Conservation (phyloP, 2,888 invertebrate genomes). For the Thyatira batis region DNA sequence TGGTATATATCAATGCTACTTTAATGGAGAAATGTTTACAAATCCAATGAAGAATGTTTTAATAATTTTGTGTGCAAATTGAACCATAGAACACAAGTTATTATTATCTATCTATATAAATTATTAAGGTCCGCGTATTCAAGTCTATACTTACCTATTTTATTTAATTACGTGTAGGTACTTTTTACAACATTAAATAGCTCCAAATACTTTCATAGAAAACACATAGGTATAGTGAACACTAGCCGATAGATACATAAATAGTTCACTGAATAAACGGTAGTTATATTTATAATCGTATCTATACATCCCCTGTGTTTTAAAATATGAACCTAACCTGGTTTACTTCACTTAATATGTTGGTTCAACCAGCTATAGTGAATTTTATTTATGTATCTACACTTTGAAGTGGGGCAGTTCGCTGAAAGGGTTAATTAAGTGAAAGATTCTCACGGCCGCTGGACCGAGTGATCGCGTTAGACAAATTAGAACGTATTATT, state of each 20-base stretch:
- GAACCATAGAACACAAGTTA: no score
- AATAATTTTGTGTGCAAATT: no score
- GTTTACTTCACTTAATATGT: slow-evolving; percentile 55
- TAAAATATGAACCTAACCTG: slow-evolving; percentile 54
- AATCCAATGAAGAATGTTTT: no score
- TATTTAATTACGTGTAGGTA: no score
- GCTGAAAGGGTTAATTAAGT: slow-evolving; percentile 77
- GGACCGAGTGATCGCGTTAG: slow-evolving; percentile 71
- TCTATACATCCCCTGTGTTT: slow-evolving; percentile 19
- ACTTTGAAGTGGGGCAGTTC: slow-evolving; percentile 73
- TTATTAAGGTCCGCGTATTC: no score
- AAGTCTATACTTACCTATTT: no score
- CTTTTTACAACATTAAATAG: no score
- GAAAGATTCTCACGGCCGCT: slow-evolving; percentile 70
- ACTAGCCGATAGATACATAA: not conserved
- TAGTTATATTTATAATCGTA: not conserved
- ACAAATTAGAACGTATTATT: slow-evolving; percentile 77
- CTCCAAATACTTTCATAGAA: no score
- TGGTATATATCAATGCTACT: no score
- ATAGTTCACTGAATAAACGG: not conserved
- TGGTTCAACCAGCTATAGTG: slow-evolving; percentile 42
- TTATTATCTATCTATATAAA: no score
- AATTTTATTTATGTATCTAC: slow-evolving; percentile 67
- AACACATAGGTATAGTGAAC: no score
- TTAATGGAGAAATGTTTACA: not conserved